phyloP scores from a whole-genome alignment of 2,888 invertebrate species.

The Agonopterix subpropinquella region DNA sequence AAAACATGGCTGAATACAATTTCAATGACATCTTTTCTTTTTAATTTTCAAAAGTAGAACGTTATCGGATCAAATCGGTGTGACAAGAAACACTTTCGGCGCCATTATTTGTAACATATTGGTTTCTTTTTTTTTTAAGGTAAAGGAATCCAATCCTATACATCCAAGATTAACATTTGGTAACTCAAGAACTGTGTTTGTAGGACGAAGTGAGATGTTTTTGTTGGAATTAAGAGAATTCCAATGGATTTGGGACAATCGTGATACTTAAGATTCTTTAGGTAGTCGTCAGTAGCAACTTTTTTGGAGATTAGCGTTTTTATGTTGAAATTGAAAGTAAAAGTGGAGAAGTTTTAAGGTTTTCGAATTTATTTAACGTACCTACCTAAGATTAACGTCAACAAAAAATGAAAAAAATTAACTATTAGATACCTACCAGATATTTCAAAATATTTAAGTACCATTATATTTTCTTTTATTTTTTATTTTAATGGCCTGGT shows the following conservation, averaged over 20 bases:
- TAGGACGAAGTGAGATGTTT: conserved; percentile 14
- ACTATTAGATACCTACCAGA: too few species aligned
- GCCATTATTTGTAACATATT: conserved; percentile 29
- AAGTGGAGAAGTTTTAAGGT: conserved; percentile 2
- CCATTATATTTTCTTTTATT: too few species aligned
- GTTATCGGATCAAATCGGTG: conserved; percentile 39
- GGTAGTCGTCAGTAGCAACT: neutral
- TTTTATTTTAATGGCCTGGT: too few species aligned
- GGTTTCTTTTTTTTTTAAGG: too few species aligned
- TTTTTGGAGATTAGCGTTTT: conserved; percentile 12
- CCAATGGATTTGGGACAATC: conserved; percentile 10
- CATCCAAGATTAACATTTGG: conserved; percentile 9
- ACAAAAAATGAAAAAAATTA: too few species aligned
- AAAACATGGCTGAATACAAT: conserved; percentile 11
- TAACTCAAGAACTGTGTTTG: conserved; percentile 34
- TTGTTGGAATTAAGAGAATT: conserved; percentile 15
- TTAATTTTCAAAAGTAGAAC: conserved; percentile 10
- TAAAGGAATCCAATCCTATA: too few species aligned
- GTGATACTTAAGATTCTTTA: conserved; percentile 6
- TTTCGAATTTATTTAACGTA: too few species aligned
- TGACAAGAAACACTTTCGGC: conserved; percentile 41
- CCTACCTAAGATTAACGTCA: too few species aligned
- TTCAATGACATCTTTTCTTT: conserved; percentile 17
- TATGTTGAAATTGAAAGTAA: conserved; percentile 11
- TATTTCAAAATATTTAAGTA: too few species aligned